Evolutionary conservation across 2,113 vertebrate genomes (phyloP).

Genomic region (Dryoscopus gambensis): DNA sequence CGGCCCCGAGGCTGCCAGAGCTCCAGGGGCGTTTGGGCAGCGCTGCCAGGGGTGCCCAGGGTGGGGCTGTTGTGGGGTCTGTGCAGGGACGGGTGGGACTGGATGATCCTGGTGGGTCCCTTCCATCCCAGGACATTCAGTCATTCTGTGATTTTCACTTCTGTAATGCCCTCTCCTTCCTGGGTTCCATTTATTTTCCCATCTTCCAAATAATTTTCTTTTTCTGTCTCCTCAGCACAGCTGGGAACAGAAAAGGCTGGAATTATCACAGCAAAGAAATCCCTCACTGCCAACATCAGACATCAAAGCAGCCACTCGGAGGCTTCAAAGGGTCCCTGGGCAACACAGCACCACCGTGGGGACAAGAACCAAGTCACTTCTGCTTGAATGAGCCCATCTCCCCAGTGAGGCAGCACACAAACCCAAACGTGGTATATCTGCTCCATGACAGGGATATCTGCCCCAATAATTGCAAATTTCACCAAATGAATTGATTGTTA

Average conservation of each 20-base stretch:
- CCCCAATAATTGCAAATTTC: background rate
- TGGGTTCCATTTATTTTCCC: background rate
- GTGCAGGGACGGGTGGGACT: rapidly evolving
- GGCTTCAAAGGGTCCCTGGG: conserved; percentile 49
- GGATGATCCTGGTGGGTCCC: rapidly evolving
- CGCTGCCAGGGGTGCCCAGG: background rate
- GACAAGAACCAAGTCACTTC: conserved; percentile 19
- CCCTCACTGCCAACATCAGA: conserved; percentile 14
- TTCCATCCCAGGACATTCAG: background rate
- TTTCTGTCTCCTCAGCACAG: background rate
- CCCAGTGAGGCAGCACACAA: background rate
- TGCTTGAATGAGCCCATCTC: background rate
- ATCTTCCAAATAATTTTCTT: background rate
- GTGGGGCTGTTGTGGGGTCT: background rate
- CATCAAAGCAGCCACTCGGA: conserved; percentile 32
- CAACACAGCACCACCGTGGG: background rate
- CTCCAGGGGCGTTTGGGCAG: rapidly evolving
- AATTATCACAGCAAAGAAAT: background rate
- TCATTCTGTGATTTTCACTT: background rate
- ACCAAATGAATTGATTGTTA: background rate
- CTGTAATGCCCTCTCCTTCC: background rate
- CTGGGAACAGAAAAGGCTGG: background rate
- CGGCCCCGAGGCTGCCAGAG: background rate
- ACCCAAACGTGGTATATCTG: background rate
- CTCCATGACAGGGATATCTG: background rate